Evolutionary conservation across 30 jellyfish, hydroid and myxozoan species (phyloP).

Genomic region (Pseudorhiza aurosa): DNA sequence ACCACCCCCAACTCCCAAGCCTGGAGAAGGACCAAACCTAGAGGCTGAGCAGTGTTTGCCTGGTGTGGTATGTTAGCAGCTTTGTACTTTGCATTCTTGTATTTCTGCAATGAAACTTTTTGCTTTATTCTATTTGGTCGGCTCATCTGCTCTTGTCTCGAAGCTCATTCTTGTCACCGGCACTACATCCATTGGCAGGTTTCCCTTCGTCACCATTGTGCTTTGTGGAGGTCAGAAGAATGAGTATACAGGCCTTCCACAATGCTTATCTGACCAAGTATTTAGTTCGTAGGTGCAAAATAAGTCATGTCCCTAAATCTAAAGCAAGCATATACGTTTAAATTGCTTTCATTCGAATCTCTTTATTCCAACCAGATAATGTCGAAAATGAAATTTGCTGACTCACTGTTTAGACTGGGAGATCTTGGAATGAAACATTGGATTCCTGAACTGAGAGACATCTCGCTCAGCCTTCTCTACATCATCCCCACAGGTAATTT

Average conservation of each 20-base stretch:
- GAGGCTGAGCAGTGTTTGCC: slow-evolving; percentile 98
- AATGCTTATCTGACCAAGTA: too few species aligned
- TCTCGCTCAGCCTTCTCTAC: slow-evolving; percentile 78
- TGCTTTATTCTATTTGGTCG: not conserved
- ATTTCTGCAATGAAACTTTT: not conserved
- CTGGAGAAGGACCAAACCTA: slow-evolving; percentile 88
- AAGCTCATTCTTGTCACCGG: slow-evolving; percentile 1
- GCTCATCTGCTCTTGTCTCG: too few species aligned
- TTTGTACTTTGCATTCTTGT: not conserved
- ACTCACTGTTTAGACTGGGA: slow-evolving; percentile 75
- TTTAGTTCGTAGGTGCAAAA: too few species aligned
- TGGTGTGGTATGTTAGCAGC: slow-evolving; percentile 76
- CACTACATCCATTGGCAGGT: too few species aligned
- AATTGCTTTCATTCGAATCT: not conserved
- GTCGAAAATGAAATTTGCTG: slow-evolving; percentile 87
- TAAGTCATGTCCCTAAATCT: too few species aligned
- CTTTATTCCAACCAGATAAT: slow-evolving; percentile 60
- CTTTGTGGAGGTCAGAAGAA: too few species aligned
- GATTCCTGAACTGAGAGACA: slow-evolving; percentile 82
- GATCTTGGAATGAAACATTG: slow-evolving; percentile 85
- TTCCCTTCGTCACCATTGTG: too few species aligned
- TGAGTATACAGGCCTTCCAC: too few species aligned
- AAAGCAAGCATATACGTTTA: too few species aligned
- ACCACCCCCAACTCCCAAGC: slow-evolving; percentile 97
- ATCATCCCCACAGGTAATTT: slow-evolving; percentile 92